Conservation (phyloP, 1,140 invertebrate genomes). For the Tribolium madens region DNA sequence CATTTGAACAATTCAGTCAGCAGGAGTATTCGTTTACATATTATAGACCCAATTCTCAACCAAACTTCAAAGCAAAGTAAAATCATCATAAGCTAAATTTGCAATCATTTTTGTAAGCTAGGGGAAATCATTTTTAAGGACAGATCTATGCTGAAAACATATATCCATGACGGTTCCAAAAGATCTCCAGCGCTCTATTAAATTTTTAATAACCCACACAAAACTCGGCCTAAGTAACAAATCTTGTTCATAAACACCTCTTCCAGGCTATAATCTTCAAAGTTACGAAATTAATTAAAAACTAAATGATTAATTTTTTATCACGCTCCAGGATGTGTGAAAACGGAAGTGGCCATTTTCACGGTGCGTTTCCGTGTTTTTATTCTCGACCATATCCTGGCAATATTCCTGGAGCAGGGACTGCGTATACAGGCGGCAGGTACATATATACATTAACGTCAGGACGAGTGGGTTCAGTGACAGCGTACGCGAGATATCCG, state of each 20-base stretch:
- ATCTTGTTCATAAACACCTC: conserved; percentile 3
- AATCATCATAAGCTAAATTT: conserved; percentile 3
- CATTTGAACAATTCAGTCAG: neutral
- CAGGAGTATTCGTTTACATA: neutral
- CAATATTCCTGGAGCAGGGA: conserved; percentile 5
- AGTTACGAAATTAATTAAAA: conserved; percentile 31
- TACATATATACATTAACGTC: conserved; percentile 32
- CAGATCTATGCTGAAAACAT: neutral
- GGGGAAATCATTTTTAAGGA: neutral
- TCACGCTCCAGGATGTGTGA: conserved; percentile 21
- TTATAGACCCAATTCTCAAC: neutral
- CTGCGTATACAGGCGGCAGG: conserved; percentile 5
- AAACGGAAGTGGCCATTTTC: conserved; percentile 15
- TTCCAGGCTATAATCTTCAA: neutral
- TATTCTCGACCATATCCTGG: conserved; percentile 3
- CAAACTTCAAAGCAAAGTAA: neutral
- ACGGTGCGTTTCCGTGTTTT: conserved; percentile 27
- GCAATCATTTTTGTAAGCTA: neutral
- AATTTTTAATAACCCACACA: conserved; percentile 6
- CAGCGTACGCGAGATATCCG: conserved; percentile 22
- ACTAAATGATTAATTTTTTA: conserved; percentile 40
- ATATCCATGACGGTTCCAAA: no score
- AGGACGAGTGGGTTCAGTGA: conserved; percentile 20
- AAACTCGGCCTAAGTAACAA: conserved; percentile 6
- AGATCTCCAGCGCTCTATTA: no score